Evolutionary conservation across 2,888 invertebrate genomes (phyloP), one percentile per base, ranked within the genome.

Genomic region (Hydraecia micacea): DNA sequence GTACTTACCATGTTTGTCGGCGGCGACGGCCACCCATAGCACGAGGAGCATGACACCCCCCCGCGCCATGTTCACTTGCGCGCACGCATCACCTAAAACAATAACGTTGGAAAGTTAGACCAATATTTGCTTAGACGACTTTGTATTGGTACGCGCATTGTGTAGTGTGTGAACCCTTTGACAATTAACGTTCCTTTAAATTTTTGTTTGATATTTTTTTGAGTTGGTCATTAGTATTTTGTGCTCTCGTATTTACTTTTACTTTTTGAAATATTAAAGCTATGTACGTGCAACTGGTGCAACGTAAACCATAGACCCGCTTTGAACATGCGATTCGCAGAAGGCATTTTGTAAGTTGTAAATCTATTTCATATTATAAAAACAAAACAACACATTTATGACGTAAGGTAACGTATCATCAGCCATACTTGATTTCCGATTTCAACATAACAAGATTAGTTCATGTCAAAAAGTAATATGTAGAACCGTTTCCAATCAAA

Each of bases 81-180:
- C 91, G 90, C 92, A 90, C 92, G 93, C 96, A 97, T 96, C 96
- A 96, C 96, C 96, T 97, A 96, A 96, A 97, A 96, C 96, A 96
- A 96, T 96, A 96, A 79, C 94, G 93, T 93, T 91, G 85, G 87
- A 87, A 87, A 87, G 87, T 85, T 87, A 85, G 58, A 75, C 75
- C 52, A 87, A 85, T 87, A 85, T 85, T 85, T 80, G 65, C 71
- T 78, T 69, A 84, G 71, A 78, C 68, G 80, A 87, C 81, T 85
- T 80, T 78, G 85, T 85, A 87, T 87, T 85, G 77, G 87, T 81
- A 70, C 85, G 73, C 9, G 75, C 39, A 81, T 87, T 87, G 82
- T 87, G 79, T 79, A 70, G 68, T 85, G 87, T 87, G 87, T 85
- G 80, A 87, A 87, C 80, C 71, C 76, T 84, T 80, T 73, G 74